Conservation (phyloP, 1,140 invertebrate species). For the Neelides sp. region DNA sequence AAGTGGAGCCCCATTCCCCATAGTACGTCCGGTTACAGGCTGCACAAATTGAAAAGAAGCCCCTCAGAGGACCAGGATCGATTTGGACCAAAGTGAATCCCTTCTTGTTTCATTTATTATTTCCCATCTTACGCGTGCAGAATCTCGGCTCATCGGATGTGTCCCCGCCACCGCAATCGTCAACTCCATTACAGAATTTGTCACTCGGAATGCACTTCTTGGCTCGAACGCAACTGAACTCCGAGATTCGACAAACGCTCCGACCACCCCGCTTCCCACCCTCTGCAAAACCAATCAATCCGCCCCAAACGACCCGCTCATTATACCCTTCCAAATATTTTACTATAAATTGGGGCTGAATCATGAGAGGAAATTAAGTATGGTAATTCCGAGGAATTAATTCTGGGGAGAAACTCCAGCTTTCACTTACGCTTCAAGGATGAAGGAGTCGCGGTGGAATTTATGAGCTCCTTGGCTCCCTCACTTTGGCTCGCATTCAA, state of each 20-base stretch:
- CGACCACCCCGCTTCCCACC: conserved; percentile 16
- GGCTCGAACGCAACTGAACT: conserved; percentile 66
- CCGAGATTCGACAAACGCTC: conserved; percentile 54
- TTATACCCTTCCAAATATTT: too few species aligned
- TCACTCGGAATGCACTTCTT: conserved; percentile 67
- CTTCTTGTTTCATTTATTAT: conserved; percentile 1
- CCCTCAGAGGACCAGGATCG: neutral
- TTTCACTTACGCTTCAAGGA: too few species aligned
- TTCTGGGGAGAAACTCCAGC: too few species aligned
- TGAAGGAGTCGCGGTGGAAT: too few species aligned
- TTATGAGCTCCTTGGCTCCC: too few species aligned
- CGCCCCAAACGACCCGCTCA: too few species aligned
- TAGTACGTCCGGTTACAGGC: conserved; percentile 79
- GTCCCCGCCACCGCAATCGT: conserved; percentile 61
- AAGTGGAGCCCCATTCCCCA: conserved; percentile 68
- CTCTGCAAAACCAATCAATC: too few species aligned
- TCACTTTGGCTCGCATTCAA: too few species aligned
- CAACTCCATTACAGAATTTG: conserved; percentile 65
- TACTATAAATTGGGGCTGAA: too few species aligned
- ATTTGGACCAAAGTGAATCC: neutral
- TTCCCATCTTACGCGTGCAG: conserved; percentile 53
- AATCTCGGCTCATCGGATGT: conserved; percentile 62
- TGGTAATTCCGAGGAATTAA: too few species aligned
- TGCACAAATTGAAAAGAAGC: conserved; percentile 31
- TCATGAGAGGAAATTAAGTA: too few species aligned